Evolutionary conservation across 2,888 invertebrate genomes (phyloP), one percentile per base, ranked within the genome.

Genomic region (Lithophane ornitopus): DNA sequence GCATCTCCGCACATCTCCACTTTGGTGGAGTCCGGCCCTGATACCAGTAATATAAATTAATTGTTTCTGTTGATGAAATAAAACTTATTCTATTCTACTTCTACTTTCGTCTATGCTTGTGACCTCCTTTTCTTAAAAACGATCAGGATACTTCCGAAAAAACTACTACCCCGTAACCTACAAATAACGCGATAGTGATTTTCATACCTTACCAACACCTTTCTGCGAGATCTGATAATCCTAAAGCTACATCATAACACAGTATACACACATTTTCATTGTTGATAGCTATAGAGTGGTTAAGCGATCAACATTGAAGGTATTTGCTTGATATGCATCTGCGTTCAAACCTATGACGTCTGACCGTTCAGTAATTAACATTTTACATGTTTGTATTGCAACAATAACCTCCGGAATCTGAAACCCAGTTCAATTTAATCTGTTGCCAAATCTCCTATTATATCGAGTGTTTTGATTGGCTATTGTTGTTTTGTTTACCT

Each of bases 301-400:
- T 68, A 49, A 67, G 49, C 70, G 39, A 75, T 69, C 65, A 63
- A 49, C 52, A 65, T 54, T 61, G 22, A 82, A 72, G 59, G 72
- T 77, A 82, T 82, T 73, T 72, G 72, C 68, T 26, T 44, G 82
- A 69, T 49, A 72, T 67, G 61, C 78, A 78, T 73, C 66, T 61
- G 61, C 52, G 70, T 66, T 46, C 41, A 59, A 66, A 52, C 70
- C 54, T 19, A 16, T 44, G 14, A 52, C 56, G 78, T 66, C 49
- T 54, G 82, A 46, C 66, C 56, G 52, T 66, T 54, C 44, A 41
- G 78, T 78, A 82, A 81, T 81, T 67, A 78, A 70, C 78, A 66
- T 82, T 81, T 82, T 82, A 82, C 49, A 58, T 78, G 82, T 70
- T 69, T 77, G 56, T 22, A 46, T 69, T 49, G 46, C 39, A 72